Evolutionary conservation across 1,140 invertebrate genomes (phyloP), one percentile per base, ranked within the genome.

Genomic region (Scaptomyza pallida): DNA sequence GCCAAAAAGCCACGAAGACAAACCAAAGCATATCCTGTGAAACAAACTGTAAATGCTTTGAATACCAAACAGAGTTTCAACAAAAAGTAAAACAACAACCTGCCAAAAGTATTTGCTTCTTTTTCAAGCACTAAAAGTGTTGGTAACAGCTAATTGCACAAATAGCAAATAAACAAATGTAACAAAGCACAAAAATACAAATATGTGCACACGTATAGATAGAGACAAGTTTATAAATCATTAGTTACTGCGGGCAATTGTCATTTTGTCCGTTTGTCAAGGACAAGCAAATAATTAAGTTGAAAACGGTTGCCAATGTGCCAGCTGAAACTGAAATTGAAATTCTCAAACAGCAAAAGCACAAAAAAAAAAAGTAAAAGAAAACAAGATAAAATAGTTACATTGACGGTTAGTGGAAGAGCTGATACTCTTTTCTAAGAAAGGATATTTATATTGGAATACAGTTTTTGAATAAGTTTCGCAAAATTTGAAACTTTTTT

Each of bases 251-350:
- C 80, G 81, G 82, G 69, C 81, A 85, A 88, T 72, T 61, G 70
- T 61, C 40, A 48, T 21, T 41, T 26, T 44, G 37, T 8, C 48
- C 44, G 52, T 43, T 47, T 56, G 57, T 30, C 48, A 88, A 82
- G 82, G 82, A 48, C 63, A 65, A 72, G 62, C 78, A 63, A 67
- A 86, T 88, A 82, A 82, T 86, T 86, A 86, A 88, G 76, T 85
- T 77, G 63, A 48, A 86, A 62, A 54, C 54, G 55, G 60, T 72
- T 78, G 78, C 70, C 78, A 81, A 68, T 71, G 47, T 78, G 54
- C 74, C 72, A 65, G 52, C 52, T 55, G 33, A 15, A 41, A 40
- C 40, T 55, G 40, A 41, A 74, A 55, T 70, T 71, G 82, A 88
- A 88, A 86, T 88, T 48, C 65, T 51, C 51, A 15, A 55, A 41